Percentiles rank a stretch among this genome's conserved stretches.
These are phyloP conservation scores for Stichopus chloronotus DNA, from an alignment of 35 echinoderm and acorn worm genomes.

Conservation along the genomic window DNA sequence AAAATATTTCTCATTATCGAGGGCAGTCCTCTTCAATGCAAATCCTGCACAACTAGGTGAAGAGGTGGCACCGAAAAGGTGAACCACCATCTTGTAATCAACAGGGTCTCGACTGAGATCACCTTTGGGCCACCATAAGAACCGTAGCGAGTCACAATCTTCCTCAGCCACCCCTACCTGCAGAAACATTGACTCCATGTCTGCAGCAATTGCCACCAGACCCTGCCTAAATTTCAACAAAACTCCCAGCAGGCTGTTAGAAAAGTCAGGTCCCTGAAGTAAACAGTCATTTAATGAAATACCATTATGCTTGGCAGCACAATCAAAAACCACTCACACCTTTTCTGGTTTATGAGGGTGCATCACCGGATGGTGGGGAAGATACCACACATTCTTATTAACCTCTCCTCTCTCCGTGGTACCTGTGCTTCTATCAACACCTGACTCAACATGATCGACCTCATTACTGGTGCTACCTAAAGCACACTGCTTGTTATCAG, in stretches of 20 bases:
- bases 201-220: conserved; percentile 26
- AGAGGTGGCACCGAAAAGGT: conserved; percentile 56
- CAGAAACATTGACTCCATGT: conserved; percentile 54
- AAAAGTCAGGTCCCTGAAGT: conserved; percentile 54
- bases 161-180: conserved; percentile 31
- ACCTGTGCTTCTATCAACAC: too few relatives aligned
- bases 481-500: too few relatives aligned
- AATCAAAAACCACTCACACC: conserved; percentile 71
- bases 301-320: conserved; percentile 65
- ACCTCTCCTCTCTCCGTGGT: too few relatives aligned
- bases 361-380: conserved; percentile 74
- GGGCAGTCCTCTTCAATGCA: conserved; percentile 21
- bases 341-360: conserved; percentile 75
- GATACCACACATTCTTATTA: conserved; percentile 66
- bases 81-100: conserved; percentile 41
- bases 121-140: conserved; percentile 51
- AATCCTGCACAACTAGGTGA: conserved; percentile 53
- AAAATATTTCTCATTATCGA: conserved; percentile 22
- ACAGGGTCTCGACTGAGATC: background rate
- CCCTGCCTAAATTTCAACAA: conserved; percentile 55
- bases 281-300: conserved; percentile 51
- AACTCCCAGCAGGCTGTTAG: conserved; percentile 60
- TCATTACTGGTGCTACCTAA: conserved; percentile 17
- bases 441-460: background rate
- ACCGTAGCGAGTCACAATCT: conserved; percentile 28